phyloP scores from a whole-genome alignment of 2,797 vertebrate species.

The Amblyraja radiata region DNA sequence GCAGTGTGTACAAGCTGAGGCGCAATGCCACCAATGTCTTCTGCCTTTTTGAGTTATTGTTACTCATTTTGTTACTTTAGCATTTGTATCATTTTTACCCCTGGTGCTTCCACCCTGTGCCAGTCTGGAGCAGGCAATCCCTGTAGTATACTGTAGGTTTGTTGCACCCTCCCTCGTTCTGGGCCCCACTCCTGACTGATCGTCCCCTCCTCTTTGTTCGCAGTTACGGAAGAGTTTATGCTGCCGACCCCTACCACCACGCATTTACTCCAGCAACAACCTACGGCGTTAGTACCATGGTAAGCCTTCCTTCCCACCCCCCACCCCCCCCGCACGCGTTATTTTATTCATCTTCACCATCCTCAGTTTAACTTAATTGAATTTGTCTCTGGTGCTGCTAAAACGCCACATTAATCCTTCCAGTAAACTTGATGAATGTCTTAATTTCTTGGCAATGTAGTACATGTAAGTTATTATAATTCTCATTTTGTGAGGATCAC shows the following conservation, averaged over 20 bases:
- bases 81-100: conserved; percentile 9
- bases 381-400: conserved; percentile 89
- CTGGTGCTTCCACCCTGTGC: not conserved
- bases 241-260: conserved; percentile 98
- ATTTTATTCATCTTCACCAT: conserved; percentile 56
- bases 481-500: conserved; percentile 90
- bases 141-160: conserved; percentile 37
- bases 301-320: conserved; percentile 56
- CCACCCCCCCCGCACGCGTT: conserved; percentile 45
- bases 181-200: not conserved
- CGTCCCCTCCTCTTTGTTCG: conserved; percentile 50
- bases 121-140: not conserved
- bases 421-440: conserved; percentile 94
- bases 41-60: not conserved
- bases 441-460: conserved; percentile 86
- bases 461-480: conserved; percentile 94
- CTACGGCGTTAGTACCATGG: conserved; percentile 98
- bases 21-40: not conserved
- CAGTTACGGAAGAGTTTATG: conserved; percentile 99
- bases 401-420: conserved; percentile 92
- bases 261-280: conserved; percentile 95
- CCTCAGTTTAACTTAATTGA: conserved; percentile 88
- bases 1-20: too few species aligned
- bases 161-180: not conserved
- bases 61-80: not conserved